Percentiles rank a stretch among this genome's conserved stretches.
phyloP scores from a whole-genome alignment of 2,113 vertebrate genomes.

The Camelus bactrianus region DNA sequence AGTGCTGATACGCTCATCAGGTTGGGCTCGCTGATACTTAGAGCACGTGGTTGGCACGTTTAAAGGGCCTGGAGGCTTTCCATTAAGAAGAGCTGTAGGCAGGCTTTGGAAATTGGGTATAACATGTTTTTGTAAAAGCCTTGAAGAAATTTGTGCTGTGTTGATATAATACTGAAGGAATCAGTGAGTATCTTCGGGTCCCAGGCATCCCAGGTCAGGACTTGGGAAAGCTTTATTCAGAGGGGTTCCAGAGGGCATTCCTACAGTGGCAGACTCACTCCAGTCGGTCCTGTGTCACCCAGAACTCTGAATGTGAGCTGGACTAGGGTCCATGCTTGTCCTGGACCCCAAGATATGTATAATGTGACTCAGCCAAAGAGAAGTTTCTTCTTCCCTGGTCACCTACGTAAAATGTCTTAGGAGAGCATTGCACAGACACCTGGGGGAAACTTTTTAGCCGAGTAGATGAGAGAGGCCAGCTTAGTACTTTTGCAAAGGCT shows the following conservation, averaged over 20 bases:
- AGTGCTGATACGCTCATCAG: neutral
- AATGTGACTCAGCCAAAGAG: neutral
- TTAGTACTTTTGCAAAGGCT: neutral
- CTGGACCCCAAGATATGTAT: neutral
- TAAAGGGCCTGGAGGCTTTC: neutral
- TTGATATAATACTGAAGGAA: neutral
- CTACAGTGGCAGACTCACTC: rapidly evolving
- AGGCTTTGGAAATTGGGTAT: neutral
- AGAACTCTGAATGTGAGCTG: neutral
- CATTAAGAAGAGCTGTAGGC: neutral
- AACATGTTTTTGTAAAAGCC: neutral
- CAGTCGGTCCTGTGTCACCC: neutral
- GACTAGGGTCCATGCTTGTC: neutral
- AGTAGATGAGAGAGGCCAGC: neutral
- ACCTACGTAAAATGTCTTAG: neutral
- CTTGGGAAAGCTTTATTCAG: neutral
- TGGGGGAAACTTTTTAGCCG: neutral
- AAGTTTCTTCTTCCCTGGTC: neutral
- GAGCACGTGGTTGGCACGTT: neutral
- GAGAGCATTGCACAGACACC: neutral
- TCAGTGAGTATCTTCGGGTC: neutral
- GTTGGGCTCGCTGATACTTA: neutral
- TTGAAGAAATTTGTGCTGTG: neutral
- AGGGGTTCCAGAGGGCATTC: neutral
- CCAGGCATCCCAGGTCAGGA: neutral